phyloP scores from a whole-genome alignment of 2,797 vertebrate species.

The Phaenicophaeus curvirostris region DNA sequence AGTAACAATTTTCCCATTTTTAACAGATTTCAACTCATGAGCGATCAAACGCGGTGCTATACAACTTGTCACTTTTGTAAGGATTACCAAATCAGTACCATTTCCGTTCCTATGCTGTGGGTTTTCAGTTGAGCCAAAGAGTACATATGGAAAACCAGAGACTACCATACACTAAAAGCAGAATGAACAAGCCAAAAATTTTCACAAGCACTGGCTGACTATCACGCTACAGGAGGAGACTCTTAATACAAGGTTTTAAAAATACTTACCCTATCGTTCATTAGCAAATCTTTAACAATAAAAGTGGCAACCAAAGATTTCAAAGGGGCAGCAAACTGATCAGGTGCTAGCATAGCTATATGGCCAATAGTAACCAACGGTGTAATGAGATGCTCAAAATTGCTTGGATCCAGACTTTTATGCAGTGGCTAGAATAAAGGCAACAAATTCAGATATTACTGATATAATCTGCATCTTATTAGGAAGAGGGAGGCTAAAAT shows the following conservation, averaged over 20 bases:
- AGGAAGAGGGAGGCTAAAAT: background rate
- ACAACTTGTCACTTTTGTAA: background rate
- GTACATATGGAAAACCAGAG: background rate
- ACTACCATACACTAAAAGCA: background rate
- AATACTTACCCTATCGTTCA: slow-evolving; percentile 92
- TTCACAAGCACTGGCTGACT: background rate
- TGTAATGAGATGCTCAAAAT: slow-evolving; percentile 95
- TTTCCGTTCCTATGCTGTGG: background rate
- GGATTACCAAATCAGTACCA: background rate
- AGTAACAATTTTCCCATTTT: background rate
- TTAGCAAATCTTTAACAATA: slow-evolving; percentile 97
- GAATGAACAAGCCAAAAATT: background rate
- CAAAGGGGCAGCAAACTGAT: slow-evolving; percentile 94
- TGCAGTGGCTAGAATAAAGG: slow-evolving; percentile 86
- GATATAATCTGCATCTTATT: background rate
- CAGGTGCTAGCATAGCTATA: slow-evolving; percentile 93
- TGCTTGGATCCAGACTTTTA: slow-evolving; percentile 93
- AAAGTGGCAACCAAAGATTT: slow-evolving; percentile 98
- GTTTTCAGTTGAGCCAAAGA: background rate
- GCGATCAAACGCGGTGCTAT: background rate
- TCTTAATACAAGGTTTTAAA: background rate
- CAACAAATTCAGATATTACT: slow-evolving; percentile 22
- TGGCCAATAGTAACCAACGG: slow-evolving; percentile 95
- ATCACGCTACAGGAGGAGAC: background rate
- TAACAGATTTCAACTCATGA: background rate